A percentile compares a stretch with the other conserved stretches of the same genome.
These are phyloP conservation scores for Pseudonaja textilis DNA, from an alignment of 2,113 vertebrate genomes.

Conservation along the genomic window DNA sequence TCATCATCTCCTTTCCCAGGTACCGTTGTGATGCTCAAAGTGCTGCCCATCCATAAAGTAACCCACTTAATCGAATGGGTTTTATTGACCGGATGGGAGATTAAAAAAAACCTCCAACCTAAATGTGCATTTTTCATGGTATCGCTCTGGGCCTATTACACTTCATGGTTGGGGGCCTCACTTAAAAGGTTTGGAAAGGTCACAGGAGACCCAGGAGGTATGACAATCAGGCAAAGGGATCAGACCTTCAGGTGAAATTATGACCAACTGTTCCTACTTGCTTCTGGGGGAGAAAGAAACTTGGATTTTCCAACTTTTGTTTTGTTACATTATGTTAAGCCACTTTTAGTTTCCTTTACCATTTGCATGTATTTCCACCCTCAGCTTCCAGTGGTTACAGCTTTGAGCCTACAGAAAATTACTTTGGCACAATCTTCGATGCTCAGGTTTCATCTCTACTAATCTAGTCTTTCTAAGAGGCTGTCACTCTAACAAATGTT, in stretches of 20 bases:
- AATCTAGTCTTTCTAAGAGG: background rate
- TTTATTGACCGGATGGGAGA: background rate
- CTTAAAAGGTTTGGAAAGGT: background rate
- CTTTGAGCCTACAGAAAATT: background rate
- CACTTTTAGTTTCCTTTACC: background rate
- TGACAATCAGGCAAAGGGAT: background rate
- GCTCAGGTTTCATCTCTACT: background rate
- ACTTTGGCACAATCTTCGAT: background rate
- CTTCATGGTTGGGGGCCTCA: background rate
- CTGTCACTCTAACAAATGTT: background rate
- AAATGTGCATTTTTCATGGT: background rate
- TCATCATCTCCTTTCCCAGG: background rate
- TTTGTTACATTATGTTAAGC: background rate
- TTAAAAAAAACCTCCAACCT: background rate
- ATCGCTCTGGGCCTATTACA: background rate
- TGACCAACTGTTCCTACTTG: background rate
- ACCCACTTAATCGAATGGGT: background rate
- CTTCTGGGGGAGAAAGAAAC: background rate
- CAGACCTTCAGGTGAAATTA: background rate
- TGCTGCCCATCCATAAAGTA: background rate
- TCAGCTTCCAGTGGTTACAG: background rate
- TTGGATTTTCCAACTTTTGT: background rate
- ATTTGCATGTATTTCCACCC: background rate
- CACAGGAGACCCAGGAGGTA: background rate
- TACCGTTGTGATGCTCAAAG: background rate